Conservation (phyloP, 2,797 vertebrate species). For the Poeciliopsis infans region DNA sequence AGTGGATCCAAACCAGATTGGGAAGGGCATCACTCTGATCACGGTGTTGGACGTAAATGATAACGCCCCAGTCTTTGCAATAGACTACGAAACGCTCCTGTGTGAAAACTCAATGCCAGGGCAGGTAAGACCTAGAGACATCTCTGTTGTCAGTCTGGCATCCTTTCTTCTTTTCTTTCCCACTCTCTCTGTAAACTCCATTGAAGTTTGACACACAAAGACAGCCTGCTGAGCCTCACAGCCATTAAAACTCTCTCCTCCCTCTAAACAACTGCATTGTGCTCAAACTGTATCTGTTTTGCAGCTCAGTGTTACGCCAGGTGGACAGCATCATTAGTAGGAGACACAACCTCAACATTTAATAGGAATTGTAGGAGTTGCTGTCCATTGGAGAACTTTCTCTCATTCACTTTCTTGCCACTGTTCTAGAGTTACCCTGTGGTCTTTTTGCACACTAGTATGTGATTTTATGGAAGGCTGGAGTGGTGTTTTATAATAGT, state of each 20-base stretch:
- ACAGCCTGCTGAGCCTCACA: constrained; percentile 52
- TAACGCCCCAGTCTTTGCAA: constrained; percentile 94
- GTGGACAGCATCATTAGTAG: constrained; percentile 60
- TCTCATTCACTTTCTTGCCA: constrained; percentile 48
- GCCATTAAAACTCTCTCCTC: constrained; percentile 58
- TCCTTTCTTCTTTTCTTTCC: constrained; percentile 12
- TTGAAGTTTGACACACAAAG: constrained; percentile 59
- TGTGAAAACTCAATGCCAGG: constrained; percentile 91
- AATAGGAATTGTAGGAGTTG: constrained; percentile 53
- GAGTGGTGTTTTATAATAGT: constrained; percentile 50
- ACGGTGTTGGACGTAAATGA: constrained; percentile 94
- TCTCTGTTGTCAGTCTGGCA: constrained; percentile 23
- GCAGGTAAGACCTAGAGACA: constrained; percentile 81
- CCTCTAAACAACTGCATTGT: constrained; percentile 47
- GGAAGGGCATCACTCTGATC: constrained; percentile 88
- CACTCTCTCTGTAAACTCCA: constrained; percentile 8
- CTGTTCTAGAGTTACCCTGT: constrained; percentile 41
- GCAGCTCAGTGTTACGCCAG: constrained; percentile 50
- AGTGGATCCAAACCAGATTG: constrained; percentile 93
- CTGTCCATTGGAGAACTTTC: constrained; percentile 55
- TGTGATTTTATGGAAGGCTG: constrained; percentile 43
- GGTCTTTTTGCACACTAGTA: constrained; percentile 51
- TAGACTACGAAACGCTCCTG: constrained; percentile 91
- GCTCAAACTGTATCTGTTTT: constrained; percentile 29
- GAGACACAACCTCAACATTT: constrained; percentile 54